Evolutionary conservation across 1,140 invertebrate genomes (phyloP).

Genomic region (Panagrolaimus sp.): DNA sequence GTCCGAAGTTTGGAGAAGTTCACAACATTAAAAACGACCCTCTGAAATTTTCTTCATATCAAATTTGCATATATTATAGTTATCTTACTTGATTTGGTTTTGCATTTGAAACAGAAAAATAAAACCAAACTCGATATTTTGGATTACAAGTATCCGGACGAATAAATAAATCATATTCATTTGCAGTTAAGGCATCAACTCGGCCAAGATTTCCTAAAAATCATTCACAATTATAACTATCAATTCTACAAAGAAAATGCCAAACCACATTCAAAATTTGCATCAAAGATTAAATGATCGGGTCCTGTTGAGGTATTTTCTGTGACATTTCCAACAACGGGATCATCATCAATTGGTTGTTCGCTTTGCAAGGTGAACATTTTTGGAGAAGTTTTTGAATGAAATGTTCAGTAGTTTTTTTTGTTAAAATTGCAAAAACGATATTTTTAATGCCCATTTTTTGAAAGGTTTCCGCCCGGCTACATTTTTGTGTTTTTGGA

Average conservation of each 20-base stretch:
- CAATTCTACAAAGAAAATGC: background rate
- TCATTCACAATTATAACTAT: slow-evolving; percentile 8
- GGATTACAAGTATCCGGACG: slow-evolving; percentile 92
- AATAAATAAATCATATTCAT: slow-evolving; percentile 92
- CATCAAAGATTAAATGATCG: slow-evolving; percentile 93
- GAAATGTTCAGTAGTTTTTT: no score
- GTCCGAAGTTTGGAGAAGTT: slow-evolving; percentile 88
- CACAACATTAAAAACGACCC: slow-evolving; percentile 92
- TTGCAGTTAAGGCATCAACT: slow-evolving; percentile 84
- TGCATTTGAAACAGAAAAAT: slow-evolving; percentile 94
- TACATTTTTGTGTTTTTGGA: no score
- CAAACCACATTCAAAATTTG: slow-evolving; percentile 82
- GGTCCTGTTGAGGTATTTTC: slow-evolving; percentile 74
- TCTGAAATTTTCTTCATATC: slow-evolving; percentile 65
- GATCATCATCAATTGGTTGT: slow-evolving; percentile 70
- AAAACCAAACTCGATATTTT: slow-evolving; percentile 85
- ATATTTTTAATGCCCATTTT: no score
- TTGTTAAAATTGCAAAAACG: no score
- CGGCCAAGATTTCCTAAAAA: slow-evolving; percentile 81
- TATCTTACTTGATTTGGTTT: slow-evolving; percentile 75
- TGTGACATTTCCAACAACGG: slow-evolving; percentile 86
- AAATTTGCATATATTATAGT: background rate
- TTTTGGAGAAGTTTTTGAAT: no score
- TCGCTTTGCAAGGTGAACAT: no score
- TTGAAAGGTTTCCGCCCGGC: no score